Conservation (phyloP, 2,888 invertebrate species). For the Meandrusa payeni region DNA sequence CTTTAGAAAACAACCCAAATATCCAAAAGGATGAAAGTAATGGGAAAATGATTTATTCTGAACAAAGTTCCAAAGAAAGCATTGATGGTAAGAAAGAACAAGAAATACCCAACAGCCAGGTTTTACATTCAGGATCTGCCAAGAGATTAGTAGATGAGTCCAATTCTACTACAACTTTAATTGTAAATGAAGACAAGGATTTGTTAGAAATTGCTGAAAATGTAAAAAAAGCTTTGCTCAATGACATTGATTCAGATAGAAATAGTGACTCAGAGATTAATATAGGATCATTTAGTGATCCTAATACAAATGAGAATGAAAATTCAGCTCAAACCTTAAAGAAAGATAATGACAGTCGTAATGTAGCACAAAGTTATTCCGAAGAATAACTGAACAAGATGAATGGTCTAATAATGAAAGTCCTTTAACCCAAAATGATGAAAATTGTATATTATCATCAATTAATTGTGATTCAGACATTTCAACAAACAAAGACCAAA, state of each 20-base stretch:
- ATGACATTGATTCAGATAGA: conserved; percentile 40
- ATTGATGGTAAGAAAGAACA: conserved; percentile 26
- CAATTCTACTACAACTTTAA: conserved; percentile 33
- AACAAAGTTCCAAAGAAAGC: conserved; percentile 5
- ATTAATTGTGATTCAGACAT: background rate
- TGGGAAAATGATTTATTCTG: background rate
- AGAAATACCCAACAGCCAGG: too few relatives aligned
- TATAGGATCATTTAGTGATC: conserved; percentile 14
- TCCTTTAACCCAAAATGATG: too few relatives aligned
- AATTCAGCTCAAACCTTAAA: too few relatives aligned
- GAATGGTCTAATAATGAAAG: too few relatives aligned
- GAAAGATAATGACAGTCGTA: too few relatives aligned
- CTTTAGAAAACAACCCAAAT: conserved; percentile 1
- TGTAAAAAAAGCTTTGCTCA: conserved; percentile 31
- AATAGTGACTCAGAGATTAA: conserved; percentile 21
- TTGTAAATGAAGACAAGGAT: conserved; percentile 17
- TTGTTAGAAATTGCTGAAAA: conserved; percentile 21
- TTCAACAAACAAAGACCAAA: background rate
- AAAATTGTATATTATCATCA: background rate
- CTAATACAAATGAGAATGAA: background rate
- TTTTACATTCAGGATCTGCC: too few relatives aligned
- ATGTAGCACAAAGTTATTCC: too few relatives aligned
- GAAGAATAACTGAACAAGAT: too few relatives aligned
- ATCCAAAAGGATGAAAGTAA: background rate
- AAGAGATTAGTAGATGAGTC: conserved; percentile 41